These are phyloP conservation scores for Ochotona curzoniae DNA, from an alignment of 2,113 vertebrate species.

Conservation along the genomic window DNA sequence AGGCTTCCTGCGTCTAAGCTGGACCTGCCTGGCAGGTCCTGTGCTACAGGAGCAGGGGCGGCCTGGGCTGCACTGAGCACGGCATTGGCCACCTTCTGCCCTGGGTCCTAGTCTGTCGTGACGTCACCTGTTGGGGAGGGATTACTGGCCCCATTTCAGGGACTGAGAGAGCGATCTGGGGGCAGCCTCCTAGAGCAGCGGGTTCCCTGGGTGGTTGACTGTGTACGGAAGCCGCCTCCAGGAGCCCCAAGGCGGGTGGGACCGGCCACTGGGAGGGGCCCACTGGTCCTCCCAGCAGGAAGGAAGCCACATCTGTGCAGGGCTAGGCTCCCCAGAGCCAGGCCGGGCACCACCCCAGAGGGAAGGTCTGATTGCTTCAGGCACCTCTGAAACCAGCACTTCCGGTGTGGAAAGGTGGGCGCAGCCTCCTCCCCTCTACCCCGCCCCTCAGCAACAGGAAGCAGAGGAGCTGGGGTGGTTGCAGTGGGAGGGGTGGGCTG, in stretches of 20 bases:
- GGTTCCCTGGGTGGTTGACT: too few species aligned
- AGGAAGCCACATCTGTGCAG: accelerated
- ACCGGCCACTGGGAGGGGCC: too few species aligned
- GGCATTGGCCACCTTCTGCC: too few species aligned
- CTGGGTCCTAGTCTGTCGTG: too few species aligned
- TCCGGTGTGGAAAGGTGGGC: constrained; percentile 27
- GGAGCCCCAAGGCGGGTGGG: too few species aligned
- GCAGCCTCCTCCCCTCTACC: neutral
- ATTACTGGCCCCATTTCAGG: neutral
- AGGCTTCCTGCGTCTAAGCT: neutral
- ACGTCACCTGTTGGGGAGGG: neutral
- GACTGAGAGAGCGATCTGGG: neutral
- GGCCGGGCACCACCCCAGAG: neutral
- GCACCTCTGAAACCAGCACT: constrained; percentile 50
- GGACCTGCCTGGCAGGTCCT: neutral
- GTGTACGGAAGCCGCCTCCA: too few species aligned
- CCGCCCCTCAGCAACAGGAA: constrained; percentile 48
- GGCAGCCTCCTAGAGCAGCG: neutral
- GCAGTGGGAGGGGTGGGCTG: neutral
- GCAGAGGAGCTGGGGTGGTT: constrained; percentile 68
- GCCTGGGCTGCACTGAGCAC: too few species aligned
- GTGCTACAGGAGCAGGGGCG: too few species aligned
- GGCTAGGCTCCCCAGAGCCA: too few species aligned
- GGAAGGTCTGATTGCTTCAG: constrained; percentile 50
- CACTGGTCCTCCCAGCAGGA: too few species aligned